These are phyloP conservation scores for Onthophagus taurus DNA, from an alignment of 1,140 invertebrate species.

Conservation along the genomic window DNA sequence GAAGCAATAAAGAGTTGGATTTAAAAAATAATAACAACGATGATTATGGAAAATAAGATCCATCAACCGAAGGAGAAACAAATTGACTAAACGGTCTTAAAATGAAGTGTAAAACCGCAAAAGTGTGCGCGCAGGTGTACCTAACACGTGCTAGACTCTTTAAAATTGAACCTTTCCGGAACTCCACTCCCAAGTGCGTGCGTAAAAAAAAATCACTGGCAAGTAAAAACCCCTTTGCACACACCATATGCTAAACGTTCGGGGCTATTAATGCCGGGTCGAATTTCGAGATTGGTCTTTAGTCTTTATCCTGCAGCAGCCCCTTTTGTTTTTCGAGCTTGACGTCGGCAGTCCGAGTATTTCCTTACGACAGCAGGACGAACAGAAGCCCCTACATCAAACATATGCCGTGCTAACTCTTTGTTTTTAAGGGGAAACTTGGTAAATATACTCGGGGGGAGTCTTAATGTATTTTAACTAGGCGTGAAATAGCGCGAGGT, in stretches of 20 bases:
- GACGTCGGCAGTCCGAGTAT: neutral
- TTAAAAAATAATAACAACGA: too few relatives aligned
- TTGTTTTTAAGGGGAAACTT: neutral
- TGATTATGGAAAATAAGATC: too few relatives aligned
- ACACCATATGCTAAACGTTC: slow-evolving; percentile 7
- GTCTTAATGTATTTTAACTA: neutral
- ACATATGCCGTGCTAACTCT: too few relatives aligned
- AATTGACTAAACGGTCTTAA: too few relatives aligned
- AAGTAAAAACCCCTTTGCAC: neutral
- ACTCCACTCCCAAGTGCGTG: slow-evolving; percentile 1
- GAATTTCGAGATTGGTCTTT: neutral
- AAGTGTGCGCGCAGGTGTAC: slow-evolving; percentile 13
- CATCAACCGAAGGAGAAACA: too few relatives aligned
- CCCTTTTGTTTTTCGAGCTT: slow-evolving; percentile 1
- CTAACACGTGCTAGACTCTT: slow-evolving; percentile 7
- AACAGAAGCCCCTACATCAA: neutral
- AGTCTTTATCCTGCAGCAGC: neutral
- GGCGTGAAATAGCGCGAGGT: neutral
- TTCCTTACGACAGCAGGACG: slow-evolving; percentile 2
- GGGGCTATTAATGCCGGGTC: slow-evolving; percentile 1
- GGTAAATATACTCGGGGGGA: neutral
- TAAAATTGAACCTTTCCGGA: slow-evolving; percentile 7
- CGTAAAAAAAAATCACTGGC: neutral
- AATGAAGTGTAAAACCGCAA: slow-evolving; percentile 13
- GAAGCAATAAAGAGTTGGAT: too few relatives aligned